Evolutionary conservation across 2,888 invertebrate species (phyloP).

Genomic region (Globia sparganii): DNA sequence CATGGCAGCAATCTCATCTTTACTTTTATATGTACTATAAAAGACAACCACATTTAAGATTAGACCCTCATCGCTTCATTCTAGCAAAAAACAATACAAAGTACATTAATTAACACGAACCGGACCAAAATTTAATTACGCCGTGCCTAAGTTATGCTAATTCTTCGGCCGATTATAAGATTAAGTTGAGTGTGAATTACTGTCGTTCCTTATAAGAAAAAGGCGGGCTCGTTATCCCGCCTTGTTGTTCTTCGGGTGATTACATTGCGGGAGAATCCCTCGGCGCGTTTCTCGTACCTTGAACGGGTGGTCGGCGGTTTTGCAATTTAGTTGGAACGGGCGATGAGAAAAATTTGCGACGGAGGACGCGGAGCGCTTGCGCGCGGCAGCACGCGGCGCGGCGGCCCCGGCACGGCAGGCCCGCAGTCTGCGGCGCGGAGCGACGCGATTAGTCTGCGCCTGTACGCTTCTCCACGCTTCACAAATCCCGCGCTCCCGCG

Average conservation of each 20-base stretch:
- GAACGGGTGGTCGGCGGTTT: constrained; percentile 83
- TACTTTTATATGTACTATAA: constrained; percentile 35
- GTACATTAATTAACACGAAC: constrained; percentile 65
- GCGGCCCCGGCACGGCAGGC: constrained; percentile 66
- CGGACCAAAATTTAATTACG: constrained; percentile 71
- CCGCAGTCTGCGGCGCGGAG: constrained; percentile 74
- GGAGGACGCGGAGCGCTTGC: constrained; percentile 74
- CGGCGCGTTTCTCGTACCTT: constrained; percentile 80
- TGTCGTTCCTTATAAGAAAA: constrained; percentile 74
- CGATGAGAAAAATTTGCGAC: constrained; percentile 87
- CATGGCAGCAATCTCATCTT: constrained; percentile 16
- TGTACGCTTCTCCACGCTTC: constrained; percentile 64
- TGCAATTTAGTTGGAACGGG: constrained; percentile 86
- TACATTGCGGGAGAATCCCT: constrained; percentile 82
- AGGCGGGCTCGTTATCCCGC: constrained; percentile 81
- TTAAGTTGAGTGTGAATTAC: constrained; percentile 81
- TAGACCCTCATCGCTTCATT: constrained; percentile 27
- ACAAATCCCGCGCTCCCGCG: constrained; percentile 62
- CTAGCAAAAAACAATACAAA: constrained; percentile 70
- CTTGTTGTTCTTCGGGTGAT: constrained; percentile 84
- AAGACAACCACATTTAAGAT: constrained; percentile 47
- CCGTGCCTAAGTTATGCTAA: constrained; percentile 76
- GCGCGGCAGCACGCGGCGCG: constrained; percentile 73
- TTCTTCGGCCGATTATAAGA: constrained; percentile 79
- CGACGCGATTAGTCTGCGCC: constrained; percentile 66